A percentile compares a stretch with the other conserved stretches of the same genome.
Evolutionary conservation across 2,113 vertebrate species (phyloP).

Genomic region (Callochromis pleurospilus): DNA sequence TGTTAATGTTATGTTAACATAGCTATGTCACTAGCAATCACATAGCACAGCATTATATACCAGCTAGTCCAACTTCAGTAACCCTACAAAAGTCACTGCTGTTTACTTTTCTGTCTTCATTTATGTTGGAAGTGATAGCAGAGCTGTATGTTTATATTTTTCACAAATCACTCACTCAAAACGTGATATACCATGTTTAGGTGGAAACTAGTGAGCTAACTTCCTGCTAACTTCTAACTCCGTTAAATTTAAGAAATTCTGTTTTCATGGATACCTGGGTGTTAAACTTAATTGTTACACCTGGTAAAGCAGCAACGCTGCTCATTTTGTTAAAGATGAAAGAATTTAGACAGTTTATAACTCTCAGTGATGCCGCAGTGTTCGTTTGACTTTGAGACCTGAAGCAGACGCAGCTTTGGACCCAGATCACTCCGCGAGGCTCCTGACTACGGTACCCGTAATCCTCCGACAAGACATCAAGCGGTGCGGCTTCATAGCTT

Average conservation of each 20-base stretch:
- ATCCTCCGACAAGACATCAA: neutral
- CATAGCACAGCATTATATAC: neutral
- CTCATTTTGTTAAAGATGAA: neutral
- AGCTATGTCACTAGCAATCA: neutral
- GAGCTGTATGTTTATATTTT: neutral
- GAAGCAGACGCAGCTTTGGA: neutral
- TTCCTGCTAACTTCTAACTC: neutral
- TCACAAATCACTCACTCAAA: neutral
- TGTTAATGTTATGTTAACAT: neutral
- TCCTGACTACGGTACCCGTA: neutral
- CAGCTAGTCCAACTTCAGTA: neutral
- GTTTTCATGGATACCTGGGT: neutral
- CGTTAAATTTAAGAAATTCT: neutral
- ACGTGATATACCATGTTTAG: neutral
- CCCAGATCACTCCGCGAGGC: neutral
- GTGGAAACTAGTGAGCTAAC: neutral
- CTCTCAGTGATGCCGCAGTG: neutral
- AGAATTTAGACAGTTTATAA: neutral
- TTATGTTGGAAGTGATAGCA: neutral
- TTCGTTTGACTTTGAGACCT: neutral
- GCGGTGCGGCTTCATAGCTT: neutral
- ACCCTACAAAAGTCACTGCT: neutral
- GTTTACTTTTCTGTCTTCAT: neutral
- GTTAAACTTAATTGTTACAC: neutral
- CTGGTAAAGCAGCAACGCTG: neutral